Percentiles rank a stretch among this genome's conserved stretches.
phyloP scores from a whole-genome alignment of 2,888 invertebrate species.

The Tachina fera region DNA sequence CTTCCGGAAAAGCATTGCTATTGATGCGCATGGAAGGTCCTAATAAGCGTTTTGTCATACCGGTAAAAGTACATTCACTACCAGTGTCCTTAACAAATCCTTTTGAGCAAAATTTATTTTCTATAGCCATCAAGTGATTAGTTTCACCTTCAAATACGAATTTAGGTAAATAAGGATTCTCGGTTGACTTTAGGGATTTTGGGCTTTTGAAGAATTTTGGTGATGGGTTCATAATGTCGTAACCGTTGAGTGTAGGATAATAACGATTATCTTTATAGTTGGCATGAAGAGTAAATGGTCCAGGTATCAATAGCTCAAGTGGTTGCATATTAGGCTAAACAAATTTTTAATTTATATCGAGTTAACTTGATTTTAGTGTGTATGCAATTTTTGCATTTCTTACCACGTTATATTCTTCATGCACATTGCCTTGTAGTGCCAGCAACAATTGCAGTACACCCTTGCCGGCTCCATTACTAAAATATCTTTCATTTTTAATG shows the following conservation, averaged over 20 bases:
- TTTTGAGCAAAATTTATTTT: slow-evolving; percentile 71
- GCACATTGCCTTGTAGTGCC: slow-evolving; percentile 72
- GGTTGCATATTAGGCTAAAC: slow-evolving; percentile 60
- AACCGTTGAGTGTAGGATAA: slow-evolving; percentile 70
- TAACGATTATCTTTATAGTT: slow-evolving; percentile 73
- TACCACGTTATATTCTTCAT: slow-evolving; percentile 70
- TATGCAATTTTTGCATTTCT: background rate
- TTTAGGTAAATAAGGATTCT: slow-evolving; percentile 76
- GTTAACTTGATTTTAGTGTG: background rate
- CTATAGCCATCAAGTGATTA: slow-evolving; percentile 71
- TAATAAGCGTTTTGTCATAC: slow-evolving; percentile 73
- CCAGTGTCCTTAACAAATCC: background rate
- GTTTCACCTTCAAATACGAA: slow-evolving; percentile 73
- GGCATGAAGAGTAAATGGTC: slow-evolving; percentile 76
- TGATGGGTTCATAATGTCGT: slow-evolving; percentile 68
- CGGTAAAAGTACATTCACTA: slow-evolving; percentile 73
- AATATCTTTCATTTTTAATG: slow-evolving; percentile 73
- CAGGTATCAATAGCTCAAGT: slow-evolving; percentile 74
- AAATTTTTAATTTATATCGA: background rate
- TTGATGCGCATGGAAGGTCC: slow-evolving; percentile 73
- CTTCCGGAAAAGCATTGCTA: slow-evolving; percentile 69
- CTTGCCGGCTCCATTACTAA: slow-evolving; percentile 73
- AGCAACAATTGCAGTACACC: slow-evolving; percentile 74
- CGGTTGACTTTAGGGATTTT: slow-evolving; percentile 66
- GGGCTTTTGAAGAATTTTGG: slow-evolving; percentile 74